These are phyloP conservation scores for Cephalotes varians DNA, from an alignment of 2,888 invertebrate species.

Conservation along the genomic window DNA sequence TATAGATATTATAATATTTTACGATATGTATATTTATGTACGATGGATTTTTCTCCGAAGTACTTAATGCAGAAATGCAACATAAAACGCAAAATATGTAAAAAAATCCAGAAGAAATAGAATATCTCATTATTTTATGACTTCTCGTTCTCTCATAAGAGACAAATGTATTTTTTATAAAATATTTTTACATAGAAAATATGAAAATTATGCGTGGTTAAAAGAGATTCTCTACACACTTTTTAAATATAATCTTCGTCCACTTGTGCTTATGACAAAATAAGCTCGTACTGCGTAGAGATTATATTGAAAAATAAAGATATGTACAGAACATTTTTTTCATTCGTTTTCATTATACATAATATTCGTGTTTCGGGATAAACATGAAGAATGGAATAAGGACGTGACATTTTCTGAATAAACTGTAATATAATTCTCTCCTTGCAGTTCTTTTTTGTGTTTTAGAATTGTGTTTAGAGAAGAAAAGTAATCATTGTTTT, in stretches of 20 bases:
- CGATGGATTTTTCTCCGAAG: not conserved
- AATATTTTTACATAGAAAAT: constrained; percentile 7
- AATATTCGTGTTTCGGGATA: constrained; percentile 25
- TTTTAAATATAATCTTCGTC: constrained; percentile 34
- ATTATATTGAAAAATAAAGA: constrained; percentile 35
- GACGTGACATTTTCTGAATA: constrained; percentile 24
- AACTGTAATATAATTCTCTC: constrained; percentile 11
- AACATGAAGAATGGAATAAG: constrained; percentile 28
- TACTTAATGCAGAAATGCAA: not conserved
- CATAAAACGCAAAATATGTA: constrained; percentile 5
- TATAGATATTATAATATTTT: not conserved
- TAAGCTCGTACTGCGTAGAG: constrained; percentile 6
- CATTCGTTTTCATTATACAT: constrained; percentile 32
- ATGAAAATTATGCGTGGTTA: constrained; percentile 16
- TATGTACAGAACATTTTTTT: constrained; percentile 3
- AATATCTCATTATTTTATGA: constrained; percentile 13
- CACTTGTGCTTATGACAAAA: constrained; percentile 1
- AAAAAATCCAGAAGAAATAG: not conserved
- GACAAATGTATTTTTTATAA: not conserved
- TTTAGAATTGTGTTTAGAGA: not conserved
- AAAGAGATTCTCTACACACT: not conserved
- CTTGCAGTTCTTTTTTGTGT: not conserved
- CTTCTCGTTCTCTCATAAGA: not conserved
- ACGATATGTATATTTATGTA: not conserved
- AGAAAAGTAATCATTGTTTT: not conserved